phyloP scores from a whole-genome alignment of 2,888 invertebrate species.

The Meloe dianella region DNA sequence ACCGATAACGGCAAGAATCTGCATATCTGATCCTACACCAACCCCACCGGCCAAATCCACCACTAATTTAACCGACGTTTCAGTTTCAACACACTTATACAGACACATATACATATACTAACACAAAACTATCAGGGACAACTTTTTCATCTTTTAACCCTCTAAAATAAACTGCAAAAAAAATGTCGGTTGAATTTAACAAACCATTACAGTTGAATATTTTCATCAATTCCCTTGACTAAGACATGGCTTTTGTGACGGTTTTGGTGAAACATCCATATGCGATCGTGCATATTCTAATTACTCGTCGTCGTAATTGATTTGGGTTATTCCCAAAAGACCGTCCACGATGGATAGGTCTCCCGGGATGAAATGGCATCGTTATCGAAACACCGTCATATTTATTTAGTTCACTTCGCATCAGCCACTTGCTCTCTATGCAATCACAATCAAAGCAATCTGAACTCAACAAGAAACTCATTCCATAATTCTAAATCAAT shows the following conservation, averaged over 20 bases:
- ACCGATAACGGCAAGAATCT: conserved; percentile 40
- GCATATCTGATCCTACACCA: conserved; percentile 36
- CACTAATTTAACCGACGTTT: conserved; percentile 26
- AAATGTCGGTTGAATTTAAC: conserved; percentile 6
- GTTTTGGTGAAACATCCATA: conserved; percentile 16
- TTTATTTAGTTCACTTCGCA: conserved; percentile 41
- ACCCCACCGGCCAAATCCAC: conserved; percentile 29
- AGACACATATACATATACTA: not conserved
- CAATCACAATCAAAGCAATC: conserved; percentile 16
- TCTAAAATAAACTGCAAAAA: not conserved
- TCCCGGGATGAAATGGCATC: conserved; percentile 42
- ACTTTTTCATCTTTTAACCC: not conserved
- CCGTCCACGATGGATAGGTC: conserved; percentile 44
- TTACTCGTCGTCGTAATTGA: conserved; percentile 50
- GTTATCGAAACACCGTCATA: conserved; percentile 41
- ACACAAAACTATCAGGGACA: not conserved
- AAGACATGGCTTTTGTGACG: conserved; percentile 9
- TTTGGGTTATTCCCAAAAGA: conserved; percentile 46
- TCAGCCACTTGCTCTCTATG: conserved; percentile 37
- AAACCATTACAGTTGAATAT: conserved; percentile 9
- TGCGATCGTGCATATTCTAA: conserved; percentile 46
- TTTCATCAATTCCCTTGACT: not conserved
- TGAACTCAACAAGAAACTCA: conserved; percentile 11
- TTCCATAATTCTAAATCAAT: not conserved
- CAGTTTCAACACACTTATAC: conserved; percentile 21